These are phyloP conservation scores for Columba guinea DNA, from an alignment of 2,797 vertebrate genomes.

Conservation along the genomic window DNA sequence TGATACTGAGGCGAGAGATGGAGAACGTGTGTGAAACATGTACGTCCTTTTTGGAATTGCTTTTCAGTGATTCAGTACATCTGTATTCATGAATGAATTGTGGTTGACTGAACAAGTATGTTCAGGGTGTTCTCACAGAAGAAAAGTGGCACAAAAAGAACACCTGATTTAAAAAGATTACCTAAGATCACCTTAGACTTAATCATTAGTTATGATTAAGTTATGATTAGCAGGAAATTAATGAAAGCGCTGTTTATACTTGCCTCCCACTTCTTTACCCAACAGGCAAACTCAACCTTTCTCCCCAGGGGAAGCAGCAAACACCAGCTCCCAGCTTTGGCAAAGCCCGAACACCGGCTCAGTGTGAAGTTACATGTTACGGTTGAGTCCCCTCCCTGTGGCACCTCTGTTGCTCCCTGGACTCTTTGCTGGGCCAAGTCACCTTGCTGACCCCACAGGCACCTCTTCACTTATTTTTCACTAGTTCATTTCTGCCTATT, in stretches of 20 bases:
- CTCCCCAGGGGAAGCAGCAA: neutral
- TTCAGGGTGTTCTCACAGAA: neutral
- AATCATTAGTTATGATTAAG: neutral
- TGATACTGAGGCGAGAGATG: fast-evolving
- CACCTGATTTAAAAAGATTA: neutral
- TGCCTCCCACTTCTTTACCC: neutral
- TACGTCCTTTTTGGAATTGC: neutral
- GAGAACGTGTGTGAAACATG: neutral
- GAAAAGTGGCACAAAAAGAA: neutral
- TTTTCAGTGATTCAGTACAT: neutral
- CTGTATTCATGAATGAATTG: neutral
- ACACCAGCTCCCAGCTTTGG: neutral
- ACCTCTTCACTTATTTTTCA: neutral
- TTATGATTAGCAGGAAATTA: neutral
- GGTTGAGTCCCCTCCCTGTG: neutral
- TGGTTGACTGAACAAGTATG: neutral
- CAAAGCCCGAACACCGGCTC: neutral
- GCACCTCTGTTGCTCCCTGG: neutral
- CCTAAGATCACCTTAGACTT: neutral
- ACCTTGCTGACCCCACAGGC: neutral
- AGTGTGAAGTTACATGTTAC: neutral
- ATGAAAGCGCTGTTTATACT: neutral
- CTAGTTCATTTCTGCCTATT: neutral
- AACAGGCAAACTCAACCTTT: neutral
- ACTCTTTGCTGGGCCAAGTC: neutral